Conservation (phyloP, 1,140 invertebrate species). For the Sogatella furcifera region DNA sequence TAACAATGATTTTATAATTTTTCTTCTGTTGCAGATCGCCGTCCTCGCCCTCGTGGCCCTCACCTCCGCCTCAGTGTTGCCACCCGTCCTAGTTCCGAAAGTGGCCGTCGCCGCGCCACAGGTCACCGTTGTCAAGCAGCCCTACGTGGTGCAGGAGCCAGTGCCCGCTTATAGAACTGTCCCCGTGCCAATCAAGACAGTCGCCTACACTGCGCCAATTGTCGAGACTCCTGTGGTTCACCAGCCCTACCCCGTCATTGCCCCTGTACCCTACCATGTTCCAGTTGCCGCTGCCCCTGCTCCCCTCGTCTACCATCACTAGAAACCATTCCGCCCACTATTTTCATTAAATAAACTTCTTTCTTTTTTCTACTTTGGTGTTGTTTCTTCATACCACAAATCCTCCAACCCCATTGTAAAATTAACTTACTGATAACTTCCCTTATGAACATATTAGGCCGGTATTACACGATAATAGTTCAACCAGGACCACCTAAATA, state of each 20-base stretch:
- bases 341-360: too few relatives aligned
- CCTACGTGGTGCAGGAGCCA: conserved; percentile 23
- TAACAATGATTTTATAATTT: neutral
- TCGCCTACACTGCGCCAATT: conserved; percentile 24
- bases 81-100: conserved; percentile 25
- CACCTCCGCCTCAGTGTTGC: conserved; percentile 14
- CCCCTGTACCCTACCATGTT: conserved; percentile 12
- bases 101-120: conserved; percentile 25
- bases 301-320: neutral
- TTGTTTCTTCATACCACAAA: too few relatives aligned
- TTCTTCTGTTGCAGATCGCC: conserved; percentile 13
- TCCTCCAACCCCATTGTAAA: too few relatives aligned
- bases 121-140: conserved; percentile 27
- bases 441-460: too few relatives aligned
- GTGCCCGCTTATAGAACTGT: conserved; percentile 23
- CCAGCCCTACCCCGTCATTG: conserved; percentile 6
- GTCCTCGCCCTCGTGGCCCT: conserved; percentile 13
- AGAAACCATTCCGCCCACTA: too few relatives aligned
- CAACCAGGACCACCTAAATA: too few relatives aligned
- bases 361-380: too few relatives aligned
- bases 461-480: too few relatives aligned
- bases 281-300: neutral
- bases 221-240: conserved; percentile 7
- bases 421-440: too few relatives aligned
- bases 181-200: conserved; percentile 25